Conservation (phyloP, 2,797 vertebrate species). For the Argyrosomus regius region DNA sequence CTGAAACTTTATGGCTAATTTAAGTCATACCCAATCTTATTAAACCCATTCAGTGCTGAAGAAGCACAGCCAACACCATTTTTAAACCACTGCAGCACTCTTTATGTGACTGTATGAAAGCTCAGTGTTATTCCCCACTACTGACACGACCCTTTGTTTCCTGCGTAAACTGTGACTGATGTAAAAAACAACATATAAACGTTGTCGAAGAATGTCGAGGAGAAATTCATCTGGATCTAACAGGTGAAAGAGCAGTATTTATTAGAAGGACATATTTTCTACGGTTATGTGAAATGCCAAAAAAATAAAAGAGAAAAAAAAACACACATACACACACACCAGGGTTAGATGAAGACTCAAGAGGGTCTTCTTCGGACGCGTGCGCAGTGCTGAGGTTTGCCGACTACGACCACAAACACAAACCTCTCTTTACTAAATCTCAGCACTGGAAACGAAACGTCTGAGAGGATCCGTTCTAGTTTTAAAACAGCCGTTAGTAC, state of each 20-base stretch:
- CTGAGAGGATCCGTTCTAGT: neutral
- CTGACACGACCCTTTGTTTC: slow-evolving; percentile 1
- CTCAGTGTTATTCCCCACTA: slow-evolving; percentile 8
- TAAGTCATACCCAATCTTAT: neutral
- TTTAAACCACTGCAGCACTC: slow-evolving; percentile 1
- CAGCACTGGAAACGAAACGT: slow-evolving; percentile 24
- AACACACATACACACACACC: neutral
- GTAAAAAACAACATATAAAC: neutral
- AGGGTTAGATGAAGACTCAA: slow-evolving; percentile 6
- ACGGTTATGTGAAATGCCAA: slow-evolving; percentile 63
- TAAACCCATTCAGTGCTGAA: neutral
- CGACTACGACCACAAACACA: slow-evolving; percentile 50
- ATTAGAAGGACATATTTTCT: slow-evolving; percentile 50
- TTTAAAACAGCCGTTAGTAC: slow-evolving; percentile 76
- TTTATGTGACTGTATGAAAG: slow-evolving; percentile 2
- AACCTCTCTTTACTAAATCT: slow-evolving; percentile 37
- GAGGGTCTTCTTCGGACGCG: slow-evolving; percentile 25
- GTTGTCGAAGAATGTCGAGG: slow-evolving; percentile 7
- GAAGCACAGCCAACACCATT: neutral
- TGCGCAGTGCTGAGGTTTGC: slow-evolving; percentile 39
- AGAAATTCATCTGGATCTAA: neutral
- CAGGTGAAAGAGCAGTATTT: slow-evolving; percentile 29
- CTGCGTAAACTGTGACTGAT: slow-evolving; percentile 40
- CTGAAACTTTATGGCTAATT: neutral
- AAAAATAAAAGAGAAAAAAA: slow-evolving; percentile 8